A percentile compares a stretch with the other conserved stretches of the same genome.
These are phyloP conservation scores for Psylliodes chrysocephalus DNA, from an alignment of 2,888 invertebrate genomes.

Conservation along the genomic window DNA sequence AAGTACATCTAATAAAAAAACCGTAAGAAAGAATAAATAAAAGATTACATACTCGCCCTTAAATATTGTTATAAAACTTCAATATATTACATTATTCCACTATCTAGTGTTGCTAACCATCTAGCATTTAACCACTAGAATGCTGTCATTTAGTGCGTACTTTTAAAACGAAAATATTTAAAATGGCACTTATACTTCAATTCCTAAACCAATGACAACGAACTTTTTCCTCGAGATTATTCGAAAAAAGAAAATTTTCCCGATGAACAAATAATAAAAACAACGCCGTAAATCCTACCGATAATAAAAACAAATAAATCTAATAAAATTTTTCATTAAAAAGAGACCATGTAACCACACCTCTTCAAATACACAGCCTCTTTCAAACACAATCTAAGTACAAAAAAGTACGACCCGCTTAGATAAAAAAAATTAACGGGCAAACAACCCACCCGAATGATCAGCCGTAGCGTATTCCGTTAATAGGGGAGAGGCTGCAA, in stretches of 20 bases:
- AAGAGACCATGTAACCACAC: slow-evolving; percentile 1
- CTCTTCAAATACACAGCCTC: slow-evolving; percentile 21
- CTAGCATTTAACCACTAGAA: background rate
- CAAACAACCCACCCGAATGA: slow-evolving; percentile 96
- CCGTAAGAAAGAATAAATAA: too few relatives aligned
- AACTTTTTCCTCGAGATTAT: background rate
- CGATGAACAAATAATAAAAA: background rate
- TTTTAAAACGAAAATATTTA: background rate
- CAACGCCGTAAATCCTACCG: background rate
- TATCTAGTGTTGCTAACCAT: too few relatives aligned
- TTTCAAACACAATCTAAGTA: slow-evolving; percentile 36
- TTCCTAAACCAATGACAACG: background rate
- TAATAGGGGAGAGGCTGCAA: slow-evolving; percentile 81
- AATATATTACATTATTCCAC: too few relatives aligned
- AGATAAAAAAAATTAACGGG: slow-evolving; percentile 70
- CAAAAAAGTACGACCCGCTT: slow-evolving; percentile 33
- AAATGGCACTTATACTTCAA: background rate
- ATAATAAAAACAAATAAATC: slow-evolving; percentile 5
- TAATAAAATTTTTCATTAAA: background rate
- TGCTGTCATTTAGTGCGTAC: background rate
- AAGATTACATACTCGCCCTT: too few relatives aligned
- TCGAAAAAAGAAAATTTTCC: background rate
- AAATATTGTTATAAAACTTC: too few relatives aligned
- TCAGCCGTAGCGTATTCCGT: slow-evolving; percentile 87
- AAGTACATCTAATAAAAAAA: too few relatives aligned